A percentile compares a stretch with the other conserved stretches of the same genome.
Conservation (phyloP, 2,888 invertebrate genomes). For the Limulus polyphemus region DNA sequence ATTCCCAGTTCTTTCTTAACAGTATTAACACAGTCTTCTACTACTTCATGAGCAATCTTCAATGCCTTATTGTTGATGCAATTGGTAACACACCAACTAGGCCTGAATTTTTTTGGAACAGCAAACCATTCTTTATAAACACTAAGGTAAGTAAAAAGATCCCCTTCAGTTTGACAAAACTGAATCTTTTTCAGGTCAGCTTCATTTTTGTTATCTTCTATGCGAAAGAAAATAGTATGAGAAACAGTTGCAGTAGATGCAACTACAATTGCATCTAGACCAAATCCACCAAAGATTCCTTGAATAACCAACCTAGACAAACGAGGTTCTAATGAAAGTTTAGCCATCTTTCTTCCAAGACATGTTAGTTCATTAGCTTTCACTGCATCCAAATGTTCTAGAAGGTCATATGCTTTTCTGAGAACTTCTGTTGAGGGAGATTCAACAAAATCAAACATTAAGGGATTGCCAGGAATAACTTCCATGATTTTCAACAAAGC, state of each 20-base stretch:
- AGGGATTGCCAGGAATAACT: slow-evolving; percentile 29
- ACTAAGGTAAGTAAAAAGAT: slow-evolving; percentile 30
- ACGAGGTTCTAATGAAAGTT: slow-evolving; percentile 33
- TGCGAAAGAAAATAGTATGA: slow-evolving; percentile 33
- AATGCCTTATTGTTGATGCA: slow-evolving; percentile 34
- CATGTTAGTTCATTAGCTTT: slow-evolving; percentile 29
- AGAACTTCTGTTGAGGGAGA: slow-evolving; percentile 28
- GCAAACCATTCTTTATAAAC: slow-evolving; percentile 27
- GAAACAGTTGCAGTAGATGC: slow-evolving; percentile 31
- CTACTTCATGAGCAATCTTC: slow-evolving; percentile 24
- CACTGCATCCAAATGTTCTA: slow-evolving; percentile 31
- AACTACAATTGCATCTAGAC: slow-evolving; percentile 30
- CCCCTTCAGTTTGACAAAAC: slow-evolving; percentile 32
- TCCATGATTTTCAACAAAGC: slow-evolving; percentile 15
- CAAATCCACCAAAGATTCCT: slow-evolving; percentile 6
- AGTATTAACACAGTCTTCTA: slow-evolving; percentile 16
- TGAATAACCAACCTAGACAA: slow-evolving; percentile 28
- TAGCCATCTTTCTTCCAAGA: slow-evolving; percentile 32
- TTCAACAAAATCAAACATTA: slow-evolving; percentile 33
- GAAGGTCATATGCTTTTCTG: slow-evolving; percentile 27
- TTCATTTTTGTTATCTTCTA: slow-evolving; percentile 29
- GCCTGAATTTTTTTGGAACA: slow-evolving; percentile 28
- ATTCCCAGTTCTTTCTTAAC: slow-evolving; percentile 10
- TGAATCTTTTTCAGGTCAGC: slow-evolving; percentile 29
- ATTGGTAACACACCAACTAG: slow-evolving; percentile 33